These are phyloP conservation scores for Drosophila paucipuncta DNA, from an alignment of 2,888 invertebrate genomes.

Conservation along the genomic window DNA sequence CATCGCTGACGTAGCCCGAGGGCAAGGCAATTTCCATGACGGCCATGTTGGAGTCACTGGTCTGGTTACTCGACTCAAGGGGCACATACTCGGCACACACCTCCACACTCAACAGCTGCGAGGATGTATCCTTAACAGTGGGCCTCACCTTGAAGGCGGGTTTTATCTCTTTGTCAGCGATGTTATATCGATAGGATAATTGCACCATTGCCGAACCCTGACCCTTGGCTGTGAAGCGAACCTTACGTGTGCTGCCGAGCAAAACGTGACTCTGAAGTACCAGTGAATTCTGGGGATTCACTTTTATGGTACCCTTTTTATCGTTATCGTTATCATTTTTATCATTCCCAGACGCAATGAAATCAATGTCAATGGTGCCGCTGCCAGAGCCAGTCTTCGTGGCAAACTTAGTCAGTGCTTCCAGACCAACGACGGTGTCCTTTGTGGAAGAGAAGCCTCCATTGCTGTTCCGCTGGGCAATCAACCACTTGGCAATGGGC, in stretches of 20 bases:
- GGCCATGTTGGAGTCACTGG: slow-evolving; percentile 92
- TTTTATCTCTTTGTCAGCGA: slow-evolving; percentile 94
- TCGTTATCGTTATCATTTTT: slow-evolving; percentile 27
- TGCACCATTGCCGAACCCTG: slow-evolving; percentile 92
- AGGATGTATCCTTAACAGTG: slow-evolving; percentile 92
- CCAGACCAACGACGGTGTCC: slow-evolving; percentile 91
- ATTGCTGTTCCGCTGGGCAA: slow-evolving; percentile 88
- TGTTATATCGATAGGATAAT: slow-evolving; percentile 92
- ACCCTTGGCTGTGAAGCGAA: slow-evolving; percentile 92
- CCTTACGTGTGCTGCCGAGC: slow-evolving; percentile 86
- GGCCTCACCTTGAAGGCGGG: slow-evolving; percentile 95
- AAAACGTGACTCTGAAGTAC: slow-evolving; percentile 91
- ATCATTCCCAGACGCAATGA: slow-evolving; percentile 52
- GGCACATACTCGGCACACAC: slow-evolving; percentile 90
- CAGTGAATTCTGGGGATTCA: slow-evolving; percentile 92
- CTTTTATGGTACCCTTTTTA: slow-evolving; percentile 78
- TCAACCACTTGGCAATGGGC: slow-evolving; percentile 90
- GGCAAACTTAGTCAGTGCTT: slow-evolving; percentile 89
- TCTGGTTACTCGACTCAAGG: slow-evolving; percentile 46
- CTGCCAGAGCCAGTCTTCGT: slow-evolving; percentile 86
- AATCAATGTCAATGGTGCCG: slow-evolving; percentile 77
- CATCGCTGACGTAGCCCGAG: slow-evolving; percentile 95
- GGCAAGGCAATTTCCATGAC: slow-evolving; percentile 95
- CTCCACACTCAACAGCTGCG: slow-evolving; percentile 92
- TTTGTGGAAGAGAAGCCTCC: slow-evolving; percentile 93